Evolutionary conservation across 2,888 invertebrate species (phyloP).

Genomic region (Orthosia gracilis): DNA sequence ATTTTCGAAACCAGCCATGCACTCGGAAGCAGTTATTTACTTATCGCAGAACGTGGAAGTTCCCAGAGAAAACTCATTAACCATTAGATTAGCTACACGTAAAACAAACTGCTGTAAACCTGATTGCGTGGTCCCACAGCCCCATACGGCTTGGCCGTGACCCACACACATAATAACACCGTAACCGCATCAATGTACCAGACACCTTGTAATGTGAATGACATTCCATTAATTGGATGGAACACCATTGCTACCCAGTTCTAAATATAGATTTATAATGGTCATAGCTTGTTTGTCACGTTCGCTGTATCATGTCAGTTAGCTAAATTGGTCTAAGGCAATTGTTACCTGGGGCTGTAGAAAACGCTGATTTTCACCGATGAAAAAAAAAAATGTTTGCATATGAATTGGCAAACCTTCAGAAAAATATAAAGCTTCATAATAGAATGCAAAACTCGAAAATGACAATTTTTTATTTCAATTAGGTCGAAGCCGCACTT

Average conservation of each 20-base stretch:
- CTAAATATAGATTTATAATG: conserved; percentile 22
- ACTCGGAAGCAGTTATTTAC: conserved; percentile 12
- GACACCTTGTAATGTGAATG: conserved; percentile 50
- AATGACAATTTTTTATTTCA: too few species aligned
- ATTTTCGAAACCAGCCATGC: conserved; percentile 1
- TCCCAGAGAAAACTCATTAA: conserved; percentile 56
- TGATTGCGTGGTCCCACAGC: conserved; percentile 54
- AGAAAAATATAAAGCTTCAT: background rate
- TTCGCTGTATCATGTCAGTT: conserved; percentile 20
- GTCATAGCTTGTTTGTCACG: conserved; percentile 7
- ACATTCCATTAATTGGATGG: conserved; percentile 60
- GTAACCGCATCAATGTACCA: conserved; percentile 28
- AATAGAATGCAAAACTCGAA: background rate
- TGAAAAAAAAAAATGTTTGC: too few species aligned
- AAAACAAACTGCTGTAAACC: conserved; percentile 54
- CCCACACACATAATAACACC: conserved; percentile 52
- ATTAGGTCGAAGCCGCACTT: too few species aligned
- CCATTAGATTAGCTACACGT: conserved; percentile 55
- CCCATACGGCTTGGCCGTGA: conserved; percentile 56
- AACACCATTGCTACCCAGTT: conserved; percentile 32
- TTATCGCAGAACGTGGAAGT: conserved; percentile 35
- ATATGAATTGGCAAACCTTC: background rate
- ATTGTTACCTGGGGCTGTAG: background rate
- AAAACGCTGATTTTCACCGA: background rate
- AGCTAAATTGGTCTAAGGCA: conserved; percentile 5